A percentile compares a stretch with the other conserved stretches of the same genome.
Evolutionary conservation across 1,140 invertebrate species (phyloP).

Genomic region (Temnothorax nylanderi): DNA sequence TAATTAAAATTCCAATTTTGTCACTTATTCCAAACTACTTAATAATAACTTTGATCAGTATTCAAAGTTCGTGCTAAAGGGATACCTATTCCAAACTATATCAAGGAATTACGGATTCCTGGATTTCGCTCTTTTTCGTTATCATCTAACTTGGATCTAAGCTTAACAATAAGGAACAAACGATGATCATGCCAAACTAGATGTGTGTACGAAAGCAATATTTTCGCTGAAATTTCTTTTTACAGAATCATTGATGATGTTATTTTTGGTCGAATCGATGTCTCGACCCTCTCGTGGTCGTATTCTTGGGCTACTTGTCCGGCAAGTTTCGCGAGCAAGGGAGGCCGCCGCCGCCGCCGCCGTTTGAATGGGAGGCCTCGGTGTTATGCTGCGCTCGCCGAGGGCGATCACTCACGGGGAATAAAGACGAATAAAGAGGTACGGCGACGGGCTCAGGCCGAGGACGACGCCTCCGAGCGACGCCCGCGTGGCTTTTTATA

Average conservation of each 20-base stretch:
- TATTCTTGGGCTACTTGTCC: not conserved
- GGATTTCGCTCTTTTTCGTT: not conserved
- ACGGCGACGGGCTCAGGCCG: not conserved
- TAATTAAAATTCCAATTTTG: not conserved
- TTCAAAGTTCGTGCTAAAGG: not conserved
- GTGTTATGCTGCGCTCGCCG: not conserved
- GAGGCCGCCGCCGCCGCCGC: not conserved
- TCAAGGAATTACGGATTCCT: not conserved
- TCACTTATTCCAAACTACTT: not conserved
- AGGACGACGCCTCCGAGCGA: slow-evolving; percentile 30
- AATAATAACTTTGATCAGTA: not conserved
- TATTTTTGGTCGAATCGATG: slow-evolving; percentile 49
- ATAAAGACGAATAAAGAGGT: slow-evolving; percentile 50
- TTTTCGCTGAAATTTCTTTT: slow-evolving; percentile 11
- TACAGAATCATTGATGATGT: not conserved
- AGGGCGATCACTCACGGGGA: slow-evolving; percentile 25
- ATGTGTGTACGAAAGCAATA: not conserved
- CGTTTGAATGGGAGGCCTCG: slow-evolving; percentile 33
- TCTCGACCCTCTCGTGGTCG: not conserved
- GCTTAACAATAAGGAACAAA: not conserved
- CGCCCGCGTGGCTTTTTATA: slow-evolving; percentile 49
- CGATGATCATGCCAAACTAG: not conserved
- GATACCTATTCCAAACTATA: not conserved
- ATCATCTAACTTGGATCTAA: not conserved
- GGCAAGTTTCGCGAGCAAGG: slow-evolving; percentile 41